These are phyloP conservation scores for Clarias macrocephalus DNA, from an alignment of 2,113 vertebrate genomes.

Conservation along the genomic window DNA sequence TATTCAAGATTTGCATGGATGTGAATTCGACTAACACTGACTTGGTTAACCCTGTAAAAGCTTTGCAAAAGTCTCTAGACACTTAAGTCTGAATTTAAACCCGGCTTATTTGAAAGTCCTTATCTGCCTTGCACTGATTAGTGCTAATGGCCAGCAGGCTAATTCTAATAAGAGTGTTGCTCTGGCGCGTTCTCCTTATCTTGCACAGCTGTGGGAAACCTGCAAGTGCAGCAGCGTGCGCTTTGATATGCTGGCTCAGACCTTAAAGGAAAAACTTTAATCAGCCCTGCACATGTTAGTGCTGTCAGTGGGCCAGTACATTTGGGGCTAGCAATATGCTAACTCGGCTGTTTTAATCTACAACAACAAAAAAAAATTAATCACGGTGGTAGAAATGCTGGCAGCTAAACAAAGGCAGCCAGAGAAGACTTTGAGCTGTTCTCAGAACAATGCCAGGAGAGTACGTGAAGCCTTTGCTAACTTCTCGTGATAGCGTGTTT, in stretches of 20 bases:
- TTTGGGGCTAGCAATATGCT: conserved; percentile 5
- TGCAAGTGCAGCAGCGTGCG: conserved; percentile 39
- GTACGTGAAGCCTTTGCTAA: background rate
- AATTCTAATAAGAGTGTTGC: conserved; percentile 49
- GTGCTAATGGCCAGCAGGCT: conserved; percentile 36
- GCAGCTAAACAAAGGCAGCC: background rate
- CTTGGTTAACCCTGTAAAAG: conserved; percentile 11
- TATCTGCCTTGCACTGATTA: conserved; percentile 39
- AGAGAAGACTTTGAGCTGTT: background rate
- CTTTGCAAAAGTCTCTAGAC: background rate
- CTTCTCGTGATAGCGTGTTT: background rate
- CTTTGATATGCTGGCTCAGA: conserved; percentile 29
- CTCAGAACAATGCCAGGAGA: background rate
- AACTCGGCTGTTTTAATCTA: background rate
- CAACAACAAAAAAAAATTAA: background rate
- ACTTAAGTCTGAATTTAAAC: conserved; percentile 29
- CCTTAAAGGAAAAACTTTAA: conserved; percentile 20
- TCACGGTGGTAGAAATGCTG: background rate
- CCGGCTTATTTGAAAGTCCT: conserved; percentile 24
- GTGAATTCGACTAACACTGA: conserved; percentile 25
- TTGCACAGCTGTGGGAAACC: conserved; percentile 40
- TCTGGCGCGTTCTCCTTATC: conserved; percentile 39
- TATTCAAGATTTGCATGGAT: background rate
- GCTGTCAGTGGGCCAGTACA: conserved; percentile 19
- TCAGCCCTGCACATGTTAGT: conserved; percentile 17